phyloP scores from a whole-genome alignment of 2,888 invertebrate species.

The Phortica magna region DNA sequence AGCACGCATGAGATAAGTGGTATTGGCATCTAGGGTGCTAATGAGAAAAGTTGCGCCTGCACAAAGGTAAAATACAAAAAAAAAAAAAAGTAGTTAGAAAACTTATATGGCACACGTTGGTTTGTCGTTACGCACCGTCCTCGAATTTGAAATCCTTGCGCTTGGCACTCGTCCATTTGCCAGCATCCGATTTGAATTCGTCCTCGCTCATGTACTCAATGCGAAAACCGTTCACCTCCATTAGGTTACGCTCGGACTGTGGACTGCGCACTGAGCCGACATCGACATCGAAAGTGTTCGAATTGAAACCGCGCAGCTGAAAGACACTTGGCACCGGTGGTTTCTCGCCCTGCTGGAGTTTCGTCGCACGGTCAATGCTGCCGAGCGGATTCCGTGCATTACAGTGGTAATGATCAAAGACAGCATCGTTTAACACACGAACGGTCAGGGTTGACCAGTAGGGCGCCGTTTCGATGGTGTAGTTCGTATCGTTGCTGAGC shows the following conservation, averaged over 20 bases:
- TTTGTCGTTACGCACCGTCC: constrained; percentile 71
- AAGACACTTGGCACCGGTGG: constrained; percentile 79
- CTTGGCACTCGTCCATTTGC: constrained; percentile 77
- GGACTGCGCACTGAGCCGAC: constrained; percentile 71
- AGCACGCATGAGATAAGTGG: constrained; percentile 80
- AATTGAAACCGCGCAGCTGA: constrained; percentile 75
- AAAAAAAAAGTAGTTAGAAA: not conserved
- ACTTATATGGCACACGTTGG: not conserved
- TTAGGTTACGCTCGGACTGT: constrained; percentile 58
- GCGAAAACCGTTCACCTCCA: constrained; percentile 77
- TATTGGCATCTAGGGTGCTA: constrained; percentile 78
- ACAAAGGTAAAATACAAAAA: not conserved
- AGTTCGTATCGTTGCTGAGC: constrained; percentile 67
- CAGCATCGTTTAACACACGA: constrained; percentile 67
- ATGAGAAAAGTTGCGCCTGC: constrained; percentile 79
- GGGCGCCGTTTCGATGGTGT: constrained; percentile 70
- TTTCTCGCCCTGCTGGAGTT: constrained; percentile 79
- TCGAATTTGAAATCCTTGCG: constrained; percentile 75
- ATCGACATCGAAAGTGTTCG: constrained; percentile 78
- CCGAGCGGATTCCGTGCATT: constrained; percentile 80
- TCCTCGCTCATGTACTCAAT: constrained; percentile 76
- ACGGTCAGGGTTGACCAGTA: constrained; percentile 75
- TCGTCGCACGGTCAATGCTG: constrained; percentile 78
- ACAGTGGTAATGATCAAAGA: constrained; percentile 80
- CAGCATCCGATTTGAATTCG: constrained; percentile 74